These are phyloP conservation scores for Drosophila miranda DNA, from an alignment of 1,140 invertebrate genomes.

Conservation along the genomic window DNA sequence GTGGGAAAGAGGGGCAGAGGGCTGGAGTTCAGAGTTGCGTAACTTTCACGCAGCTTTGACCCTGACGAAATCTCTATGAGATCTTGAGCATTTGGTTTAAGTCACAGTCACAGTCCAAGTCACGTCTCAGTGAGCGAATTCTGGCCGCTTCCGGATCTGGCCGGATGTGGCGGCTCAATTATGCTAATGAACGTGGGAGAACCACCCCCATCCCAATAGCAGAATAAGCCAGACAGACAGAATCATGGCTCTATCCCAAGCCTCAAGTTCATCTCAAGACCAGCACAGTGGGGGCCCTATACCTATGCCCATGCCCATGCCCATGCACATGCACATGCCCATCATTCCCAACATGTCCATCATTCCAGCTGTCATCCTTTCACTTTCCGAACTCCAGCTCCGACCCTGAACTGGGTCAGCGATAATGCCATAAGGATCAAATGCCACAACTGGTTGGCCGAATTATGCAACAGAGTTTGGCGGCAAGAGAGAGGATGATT, in stretches of 20 bases:
- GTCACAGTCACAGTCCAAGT: background rate
- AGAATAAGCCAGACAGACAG: no score
- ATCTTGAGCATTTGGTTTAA: no score
- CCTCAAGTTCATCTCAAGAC: constrained; percentile 26
- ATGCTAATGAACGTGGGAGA: constrained; percentile 26
- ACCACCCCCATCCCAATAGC: no score
- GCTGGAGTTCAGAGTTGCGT: no score
- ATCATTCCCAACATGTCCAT: background rate
- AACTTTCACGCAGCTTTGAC: no score
- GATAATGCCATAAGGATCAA: constrained; percentile 46
- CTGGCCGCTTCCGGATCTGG: constrained; percentile 17
- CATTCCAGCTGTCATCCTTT: constrained; percentile 48
- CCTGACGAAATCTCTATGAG: no score
- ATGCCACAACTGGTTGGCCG: constrained; percentile 34
- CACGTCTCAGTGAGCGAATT: constrained; percentile 31
- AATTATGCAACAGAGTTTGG: constrained; percentile 31
- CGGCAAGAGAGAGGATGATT: background rate
- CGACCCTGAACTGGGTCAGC: constrained; percentile 46
- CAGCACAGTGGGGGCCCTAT: background rate
- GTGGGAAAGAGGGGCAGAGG: no score
- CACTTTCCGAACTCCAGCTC: constrained; percentile 37
- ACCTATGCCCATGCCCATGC: background rate
- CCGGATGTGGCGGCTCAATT: constrained; percentile 16
- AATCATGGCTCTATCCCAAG: no score
- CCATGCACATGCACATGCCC: background rate